phyloP scores from a whole-genome alignment of 2,888 invertebrate species.

The Phalangium opilio region DNA sequence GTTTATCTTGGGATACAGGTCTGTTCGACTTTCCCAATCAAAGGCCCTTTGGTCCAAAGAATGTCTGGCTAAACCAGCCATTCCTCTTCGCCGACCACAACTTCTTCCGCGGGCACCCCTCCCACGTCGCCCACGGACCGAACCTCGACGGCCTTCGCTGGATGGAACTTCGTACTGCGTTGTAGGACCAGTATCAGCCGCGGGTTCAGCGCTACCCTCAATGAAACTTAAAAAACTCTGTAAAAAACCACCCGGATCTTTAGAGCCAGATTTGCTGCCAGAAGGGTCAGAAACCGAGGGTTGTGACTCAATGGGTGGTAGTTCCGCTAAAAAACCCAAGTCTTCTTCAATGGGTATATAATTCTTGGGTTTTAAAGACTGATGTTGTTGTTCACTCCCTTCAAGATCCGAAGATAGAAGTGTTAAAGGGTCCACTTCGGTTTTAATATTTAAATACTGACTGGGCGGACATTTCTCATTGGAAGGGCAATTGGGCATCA shows the following conservation, averaged over 20 bases:
- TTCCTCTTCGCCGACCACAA: neutral
- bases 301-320: constrained; percentile 3
- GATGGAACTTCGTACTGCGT: neutral
- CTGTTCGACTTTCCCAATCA: neutral
- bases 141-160: neutral
- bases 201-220: neutral
- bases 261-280: constrained; percentile 5
- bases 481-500: too few relatives aligned
- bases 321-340: constrained; percentile 15
- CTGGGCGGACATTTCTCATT: too few relatives aligned
- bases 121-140: neutral
- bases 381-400: too few relatives aligned
- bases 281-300: neutral
- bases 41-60: neutral
- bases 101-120: neutral
- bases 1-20: neutral
- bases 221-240: constrained; percentile 17
- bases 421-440: too few relatives aligned
- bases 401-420: too few relatives aligned
- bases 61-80: neutral
- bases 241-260: constrained; percentile 11
- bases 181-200: neutral
- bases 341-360: constrained; percentile 12
- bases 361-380: neutral
- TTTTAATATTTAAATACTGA: too few relatives aligned